phyloP scores from a whole-genome alignment of 2,888 invertebrate species.

The Ophion ventricosus region DNA sequence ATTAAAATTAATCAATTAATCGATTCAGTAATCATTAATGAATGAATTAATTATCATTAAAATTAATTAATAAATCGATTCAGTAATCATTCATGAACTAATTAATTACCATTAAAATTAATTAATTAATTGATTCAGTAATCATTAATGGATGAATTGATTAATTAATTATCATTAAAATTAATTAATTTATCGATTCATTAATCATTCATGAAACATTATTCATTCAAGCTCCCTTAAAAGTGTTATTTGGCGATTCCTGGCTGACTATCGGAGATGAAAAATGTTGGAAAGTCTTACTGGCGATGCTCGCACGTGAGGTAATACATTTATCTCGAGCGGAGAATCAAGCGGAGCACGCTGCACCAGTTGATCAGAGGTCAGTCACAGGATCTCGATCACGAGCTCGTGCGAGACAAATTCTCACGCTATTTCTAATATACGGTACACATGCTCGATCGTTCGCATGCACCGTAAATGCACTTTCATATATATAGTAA shows the following conservation, averaged over 20 bases:
- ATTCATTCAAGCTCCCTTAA: too few species aligned
- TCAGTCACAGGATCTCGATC: constrained; percentile 44
- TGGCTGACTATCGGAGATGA: neutral
- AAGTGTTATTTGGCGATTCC: neutral
- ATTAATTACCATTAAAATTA: too few species aligned
- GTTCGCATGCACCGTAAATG: constrained; percentile 1
- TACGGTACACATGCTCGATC: constrained; percentile 7
- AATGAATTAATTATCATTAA: too few species aligned
- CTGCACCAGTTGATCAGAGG: constrained; percentile 33
- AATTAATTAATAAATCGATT: too few species aligned
- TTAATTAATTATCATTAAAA: too few species aligned
- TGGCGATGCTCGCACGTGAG: constrained; percentile 1
- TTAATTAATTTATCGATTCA: too few species aligned
- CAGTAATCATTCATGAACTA: too few species aligned
- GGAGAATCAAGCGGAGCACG: neutral
- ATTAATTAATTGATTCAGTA: too few species aligned
- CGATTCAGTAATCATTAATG: too few species aligned
- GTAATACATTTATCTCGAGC: neutral
- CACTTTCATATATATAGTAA: neutral
- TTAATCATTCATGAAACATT: too few species aligned
- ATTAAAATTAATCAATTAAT: too few species aligned
- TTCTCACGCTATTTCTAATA: constrained; percentile 71
- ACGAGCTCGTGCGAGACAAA: constrained; percentile 70
- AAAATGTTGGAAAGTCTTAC: neutral
- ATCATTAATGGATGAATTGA: too few species aligned